These are phyloP conservation scores for Phaedon cochleariae DNA, from an alignment of 2,888 invertebrate genomes.

Conservation along the genomic window DNA sequence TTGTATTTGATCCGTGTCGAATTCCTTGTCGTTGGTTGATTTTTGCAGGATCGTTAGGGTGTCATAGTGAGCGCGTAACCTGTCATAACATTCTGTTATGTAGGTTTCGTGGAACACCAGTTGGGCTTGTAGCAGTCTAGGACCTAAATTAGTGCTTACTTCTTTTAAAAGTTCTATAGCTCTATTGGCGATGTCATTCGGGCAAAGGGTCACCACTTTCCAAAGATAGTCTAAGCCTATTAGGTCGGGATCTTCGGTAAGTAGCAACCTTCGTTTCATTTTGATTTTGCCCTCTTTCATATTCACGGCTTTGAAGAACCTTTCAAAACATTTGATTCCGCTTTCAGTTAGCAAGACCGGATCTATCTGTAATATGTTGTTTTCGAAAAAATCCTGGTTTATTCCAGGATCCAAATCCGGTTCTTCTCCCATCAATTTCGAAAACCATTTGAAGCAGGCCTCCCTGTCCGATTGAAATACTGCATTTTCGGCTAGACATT, in stretches of 20 bases:
- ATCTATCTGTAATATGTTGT: constrained; percentile 90
- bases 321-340: constrained; percentile 89
- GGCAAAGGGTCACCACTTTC: constrained; percentile 83
- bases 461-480: constrained; percentile 93
- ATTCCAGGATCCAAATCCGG: constrained; percentile 97
- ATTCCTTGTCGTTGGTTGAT: constrained; percentile 63
- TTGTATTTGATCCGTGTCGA: constrained; percentile 61
- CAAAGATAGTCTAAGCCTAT: constrained; percentile 97
- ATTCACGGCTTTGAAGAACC: constrained; percentile 95
- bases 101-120: constrained; percentile 91
- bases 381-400: constrained; percentile 94
- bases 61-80: constrained; percentile 86
- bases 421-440: constrained; percentile 95
- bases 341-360: constrained; percentile 92
- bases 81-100: constrained; percentile 90
- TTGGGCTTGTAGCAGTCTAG: constrained; percentile 79
- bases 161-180: constrained; percentile 92
- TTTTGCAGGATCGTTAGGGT: constrained; percentile 74
- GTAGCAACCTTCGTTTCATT: constrained; percentile 82
- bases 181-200: constrained; percentile 91
- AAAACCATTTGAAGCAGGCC: constrained; percentile 98
- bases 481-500: constrained; percentile 92
- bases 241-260: constrained; percentile 93
- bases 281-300: constrained; percentile 93
- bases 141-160: constrained; percentile 93